Percentiles rank a stretch among this genome's conserved stretches.
These are phyloP conservation scores for Psilopsiagon aymara DNA, from an alignment of 2,113 vertebrate species.

Conservation along the genomic window DNA sequence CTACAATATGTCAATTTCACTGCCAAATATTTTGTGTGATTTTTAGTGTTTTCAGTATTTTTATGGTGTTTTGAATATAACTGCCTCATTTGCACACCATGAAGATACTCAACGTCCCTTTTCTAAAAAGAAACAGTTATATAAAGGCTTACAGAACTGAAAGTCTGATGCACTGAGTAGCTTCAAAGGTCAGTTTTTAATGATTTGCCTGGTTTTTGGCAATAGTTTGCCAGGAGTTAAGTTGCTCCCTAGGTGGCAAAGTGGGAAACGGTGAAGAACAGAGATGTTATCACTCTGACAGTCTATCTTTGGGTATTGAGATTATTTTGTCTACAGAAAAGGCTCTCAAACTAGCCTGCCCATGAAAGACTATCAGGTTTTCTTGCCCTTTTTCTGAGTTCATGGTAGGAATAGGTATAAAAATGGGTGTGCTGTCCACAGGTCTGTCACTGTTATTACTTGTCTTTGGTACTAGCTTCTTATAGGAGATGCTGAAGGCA, in stretches of 20 bases:
- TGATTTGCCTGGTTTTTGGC: background rate
- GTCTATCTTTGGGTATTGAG: background rate
- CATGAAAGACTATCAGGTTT: background rate
- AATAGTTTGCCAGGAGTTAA: background rate
- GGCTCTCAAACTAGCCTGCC: background rate
- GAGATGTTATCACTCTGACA: background rate
- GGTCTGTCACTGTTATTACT: background rate
- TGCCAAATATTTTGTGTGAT: background rate
- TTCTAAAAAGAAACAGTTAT: background rate
- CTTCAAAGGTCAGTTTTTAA: background rate
- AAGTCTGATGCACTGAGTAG: background rate
- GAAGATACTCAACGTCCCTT: background rate
- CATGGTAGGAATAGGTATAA: background rate
- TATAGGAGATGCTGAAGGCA: background rate
- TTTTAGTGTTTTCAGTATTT: background rate
- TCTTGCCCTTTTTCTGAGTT: background rate
- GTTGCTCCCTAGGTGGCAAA: background rate
- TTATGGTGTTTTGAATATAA: background rate
- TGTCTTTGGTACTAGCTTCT: background rate
- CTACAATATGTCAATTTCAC: background rate
- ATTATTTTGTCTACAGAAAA: background rate
- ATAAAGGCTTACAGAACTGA: background rate
- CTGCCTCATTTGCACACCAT: background rate
- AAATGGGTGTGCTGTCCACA: background rate
- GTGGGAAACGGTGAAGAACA: background rate